Evolutionary conservation across 1,140 invertebrate species (phyloP).

Genomic region (Stratiolaelaps scimitus): DNA sequence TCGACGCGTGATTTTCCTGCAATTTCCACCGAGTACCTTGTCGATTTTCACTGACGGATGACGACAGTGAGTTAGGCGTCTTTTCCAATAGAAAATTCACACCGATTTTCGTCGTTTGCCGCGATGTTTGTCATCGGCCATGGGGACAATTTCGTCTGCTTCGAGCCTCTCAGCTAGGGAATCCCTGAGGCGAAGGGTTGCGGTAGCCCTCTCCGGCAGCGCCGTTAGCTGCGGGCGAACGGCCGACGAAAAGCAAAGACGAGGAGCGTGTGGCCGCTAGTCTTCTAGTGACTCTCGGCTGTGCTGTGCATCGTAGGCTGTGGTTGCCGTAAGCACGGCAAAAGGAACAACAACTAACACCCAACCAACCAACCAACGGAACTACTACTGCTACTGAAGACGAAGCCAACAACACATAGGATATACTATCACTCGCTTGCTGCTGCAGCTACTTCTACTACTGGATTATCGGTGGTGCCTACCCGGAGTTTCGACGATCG

Average conservation of each 20-base stretch:
- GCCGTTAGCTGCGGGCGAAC: slow-evolving; percentile 26
- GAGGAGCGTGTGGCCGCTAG: slow-evolving; percentile 24
- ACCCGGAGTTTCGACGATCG: too few relatives aligned
- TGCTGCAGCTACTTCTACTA: background rate
- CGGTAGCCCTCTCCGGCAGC: slow-evolving; percentile 11
- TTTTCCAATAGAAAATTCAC: background rate
- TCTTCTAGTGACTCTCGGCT: slow-evolving; percentile 25
- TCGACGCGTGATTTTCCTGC: background rate
- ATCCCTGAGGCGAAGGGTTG: background rate
- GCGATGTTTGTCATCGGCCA: background rate
- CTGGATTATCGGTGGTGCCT: slow-evolving; percentile 1
- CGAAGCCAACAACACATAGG: background rate
- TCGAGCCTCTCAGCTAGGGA: background rate
- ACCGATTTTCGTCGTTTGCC: background rate
- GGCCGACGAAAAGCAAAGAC: slow-evolving; percentile 12
- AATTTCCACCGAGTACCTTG: background rate
- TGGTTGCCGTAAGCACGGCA: background rate
- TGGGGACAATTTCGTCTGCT: slow-evolving; percentile 20
- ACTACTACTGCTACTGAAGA: background rate
- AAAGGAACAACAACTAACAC: background rate
- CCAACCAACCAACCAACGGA: background rate
- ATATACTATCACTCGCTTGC: background rate
- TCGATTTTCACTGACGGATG: background rate
- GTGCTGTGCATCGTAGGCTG: slow-evolving; percentile 6
- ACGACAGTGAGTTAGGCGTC: too few relatives aligned